Evolutionary conservation across 2,888 invertebrate species (phyloP).

Genomic region (Mythimna ferrago): DNA sequence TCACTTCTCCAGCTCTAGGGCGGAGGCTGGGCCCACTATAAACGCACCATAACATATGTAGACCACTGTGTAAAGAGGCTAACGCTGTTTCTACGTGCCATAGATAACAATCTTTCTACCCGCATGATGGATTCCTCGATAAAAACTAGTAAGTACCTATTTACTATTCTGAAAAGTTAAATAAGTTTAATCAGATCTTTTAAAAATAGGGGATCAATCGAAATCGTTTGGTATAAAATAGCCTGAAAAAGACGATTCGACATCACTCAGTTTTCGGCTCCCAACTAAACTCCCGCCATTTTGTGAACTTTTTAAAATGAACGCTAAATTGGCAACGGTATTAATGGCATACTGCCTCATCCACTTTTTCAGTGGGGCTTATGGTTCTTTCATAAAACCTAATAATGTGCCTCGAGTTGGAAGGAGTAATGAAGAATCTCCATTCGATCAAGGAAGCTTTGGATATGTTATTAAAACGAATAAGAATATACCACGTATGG

Average conservation of each 20-base stretch:
- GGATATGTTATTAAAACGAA: constrained; percentile 88
- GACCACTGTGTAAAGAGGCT: neutral
- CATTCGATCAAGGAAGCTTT: constrained; percentile 81
- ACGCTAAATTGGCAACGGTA: constrained; percentile 71
- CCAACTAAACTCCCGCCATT: constrained; percentile 53
- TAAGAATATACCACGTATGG: constrained; percentile 88
- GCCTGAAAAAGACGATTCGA: constrained; percentile 19
- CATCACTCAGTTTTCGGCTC: constrained; percentile 63
- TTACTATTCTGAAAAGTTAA: constrained; percentile 69
- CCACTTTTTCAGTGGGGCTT: constrained; percentile 72
- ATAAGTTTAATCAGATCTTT: constrained; percentile 66
- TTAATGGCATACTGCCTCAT: constrained; percentile 79
- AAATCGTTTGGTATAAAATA: constrained; percentile 76
- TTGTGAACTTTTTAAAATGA: constrained; percentile 75
- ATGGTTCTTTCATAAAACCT: constrained; percentile 85
- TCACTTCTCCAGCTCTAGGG: too few relatives aligned
- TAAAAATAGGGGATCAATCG: constrained; percentile 78
- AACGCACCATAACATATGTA: too few relatives aligned
- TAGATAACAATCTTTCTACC: constrained; percentile 49
- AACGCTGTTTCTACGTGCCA: constrained; percentile 14
- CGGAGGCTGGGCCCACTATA: too few relatives aligned
- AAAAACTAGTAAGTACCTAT: constrained; percentile 51
- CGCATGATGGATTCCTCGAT: constrained; percentile 59
- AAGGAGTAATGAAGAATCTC: constrained; percentile 83
- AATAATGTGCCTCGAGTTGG: constrained; percentile 87